Conservation (phyloP, 2,113 vertebrate genomes). For the Sinocyclocheilus anophthalmus region DNA sequence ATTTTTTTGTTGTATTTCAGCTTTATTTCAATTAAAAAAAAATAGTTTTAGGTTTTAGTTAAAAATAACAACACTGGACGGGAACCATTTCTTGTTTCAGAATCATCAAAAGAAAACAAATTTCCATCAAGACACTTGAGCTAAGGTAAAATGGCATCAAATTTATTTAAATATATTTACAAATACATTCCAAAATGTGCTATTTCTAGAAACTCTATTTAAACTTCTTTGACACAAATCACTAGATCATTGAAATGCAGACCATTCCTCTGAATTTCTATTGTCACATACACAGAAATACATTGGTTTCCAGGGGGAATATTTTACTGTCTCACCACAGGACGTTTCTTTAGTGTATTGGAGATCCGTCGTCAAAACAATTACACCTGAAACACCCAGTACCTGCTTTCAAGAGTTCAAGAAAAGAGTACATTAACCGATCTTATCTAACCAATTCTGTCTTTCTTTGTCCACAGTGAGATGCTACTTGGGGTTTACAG, state of each 20-base stretch:
- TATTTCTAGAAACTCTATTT: not conserved
- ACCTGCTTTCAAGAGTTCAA: not conserved
- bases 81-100: not conserved
- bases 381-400: not conserved
- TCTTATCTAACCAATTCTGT: conserved; percentile 16
- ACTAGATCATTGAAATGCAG: not conserved
- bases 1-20: too few species aligned
- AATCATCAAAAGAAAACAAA: too few species aligned
- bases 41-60: too few species aligned
- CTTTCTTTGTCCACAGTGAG: not conserved
- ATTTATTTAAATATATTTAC: too few species aligned
- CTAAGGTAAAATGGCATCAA: not conserved
- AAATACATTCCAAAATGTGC: too few species aligned
- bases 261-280: not conserved
- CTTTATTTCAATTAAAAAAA: too few species aligned
- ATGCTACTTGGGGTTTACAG: conserved; percentile 5
- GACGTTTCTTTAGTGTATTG: not conserved
- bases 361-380: not conserved
- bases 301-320: not conserved
- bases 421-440: conserved; percentile 24
- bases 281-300: not conserved
- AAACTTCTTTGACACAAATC: not conserved
- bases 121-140: too few species aligned
- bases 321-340: not conserved
- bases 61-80: not conserved